Percentiles rank a stretch among this genome's conserved stretches.
Evolutionary conservation across 2,888 invertebrate genomes (phyloP).

Genomic region (Clostera curtula): DNA sequence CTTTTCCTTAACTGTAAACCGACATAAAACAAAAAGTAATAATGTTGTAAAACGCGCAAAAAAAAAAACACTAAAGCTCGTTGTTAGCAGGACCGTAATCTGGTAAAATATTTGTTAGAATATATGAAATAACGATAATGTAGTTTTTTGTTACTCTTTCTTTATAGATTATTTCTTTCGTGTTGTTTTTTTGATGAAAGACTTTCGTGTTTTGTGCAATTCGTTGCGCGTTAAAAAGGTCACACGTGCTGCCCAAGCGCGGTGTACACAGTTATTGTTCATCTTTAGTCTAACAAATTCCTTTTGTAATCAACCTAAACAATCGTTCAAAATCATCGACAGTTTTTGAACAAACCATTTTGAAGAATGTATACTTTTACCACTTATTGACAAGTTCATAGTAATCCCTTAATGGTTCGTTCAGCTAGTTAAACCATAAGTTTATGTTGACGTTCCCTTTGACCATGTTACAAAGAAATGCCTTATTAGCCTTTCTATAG

Average conservation of each 20-base stretch:
- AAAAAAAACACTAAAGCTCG: background rate
- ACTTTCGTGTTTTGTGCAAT: constrained; percentile 12
- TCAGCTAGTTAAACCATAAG: too few species aligned
- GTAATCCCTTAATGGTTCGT: too few species aligned
- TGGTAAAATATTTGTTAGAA: background rate
- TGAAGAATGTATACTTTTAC: too few species aligned
- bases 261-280: constrained; percentile 4
- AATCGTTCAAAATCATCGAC: too few species aligned
- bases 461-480: too few species aligned
- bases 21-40: constrained; percentile 20
- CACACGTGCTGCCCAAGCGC: constrained; percentile 11
- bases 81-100: background rate
- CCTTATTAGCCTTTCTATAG: too few species aligned
- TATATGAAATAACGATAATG: too few species aligned
- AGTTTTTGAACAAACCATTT: too few species aligned
- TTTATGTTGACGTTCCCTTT: too few species aligned
- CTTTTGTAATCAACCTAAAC: too few species aligned
- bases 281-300: background rate
- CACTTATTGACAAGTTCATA: too few species aligned
- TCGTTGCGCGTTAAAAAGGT: constrained; percentile 9
- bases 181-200: constrained; percentile 13
- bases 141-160: too few species aligned
- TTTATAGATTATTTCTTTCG: constrained; percentile 1
- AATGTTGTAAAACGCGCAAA: constrained; percentile 4
- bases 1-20: constrained; percentile 22